These are phyloP conservation scores for Cololabis saira DNA, from an alignment of 2,113 vertebrate genomes.

Conservation along the genomic window DNA sequence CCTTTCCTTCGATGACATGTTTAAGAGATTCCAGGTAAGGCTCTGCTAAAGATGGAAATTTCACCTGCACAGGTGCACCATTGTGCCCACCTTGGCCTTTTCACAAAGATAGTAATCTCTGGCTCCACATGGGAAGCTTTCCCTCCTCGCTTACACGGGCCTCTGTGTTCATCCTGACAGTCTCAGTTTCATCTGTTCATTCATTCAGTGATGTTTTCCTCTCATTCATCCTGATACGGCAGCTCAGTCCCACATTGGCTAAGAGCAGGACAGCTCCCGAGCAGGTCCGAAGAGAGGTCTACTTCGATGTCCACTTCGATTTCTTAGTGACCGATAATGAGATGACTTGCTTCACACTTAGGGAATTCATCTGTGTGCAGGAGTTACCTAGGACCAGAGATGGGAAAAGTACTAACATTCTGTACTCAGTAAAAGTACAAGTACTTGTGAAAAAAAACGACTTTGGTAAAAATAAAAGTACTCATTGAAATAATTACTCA, in stretches of 20 bases:
- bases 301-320: slow-evolving; percentile 53
- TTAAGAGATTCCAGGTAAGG: slow-evolving; percentile 27
- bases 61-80: slow-evolving; percentile 56
- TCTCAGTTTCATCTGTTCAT: slow-evolving; percentile 56
- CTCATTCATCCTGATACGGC: slow-evolving; percentile 37
- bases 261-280: slow-evolving; percentile 19
- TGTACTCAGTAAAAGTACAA: no score
- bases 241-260: slow-evolving; percentile 15
- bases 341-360: slow-evolving; percentile 31
- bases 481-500: no score
- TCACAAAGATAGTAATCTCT: slow-evolving; percentile 59
- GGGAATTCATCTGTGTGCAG: slow-evolving; percentile 50
- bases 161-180: slow-evolving; percentile 48
- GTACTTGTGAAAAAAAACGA: no score
- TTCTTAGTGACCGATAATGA: slow-evolving; percentile 51
- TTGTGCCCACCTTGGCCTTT: slow-evolving; percentile 50
- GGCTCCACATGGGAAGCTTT: slow-evolving; percentile 34
- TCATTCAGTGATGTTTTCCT: slow-evolving; percentile 14
- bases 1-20: neutral
- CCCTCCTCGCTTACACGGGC: slow-evolving; percentile 34
- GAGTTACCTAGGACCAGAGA: slow-evolving; percentile 38
- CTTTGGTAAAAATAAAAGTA: no score
- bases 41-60: slow-evolving; percentile 5
- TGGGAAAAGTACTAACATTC: no score
- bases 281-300: slow-evolving; percentile 1